These are phyloP conservation scores for Pseudanteris insignis DNA, from an alignment of 2,888 invertebrate species.

Conservation along the genomic window DNA sequence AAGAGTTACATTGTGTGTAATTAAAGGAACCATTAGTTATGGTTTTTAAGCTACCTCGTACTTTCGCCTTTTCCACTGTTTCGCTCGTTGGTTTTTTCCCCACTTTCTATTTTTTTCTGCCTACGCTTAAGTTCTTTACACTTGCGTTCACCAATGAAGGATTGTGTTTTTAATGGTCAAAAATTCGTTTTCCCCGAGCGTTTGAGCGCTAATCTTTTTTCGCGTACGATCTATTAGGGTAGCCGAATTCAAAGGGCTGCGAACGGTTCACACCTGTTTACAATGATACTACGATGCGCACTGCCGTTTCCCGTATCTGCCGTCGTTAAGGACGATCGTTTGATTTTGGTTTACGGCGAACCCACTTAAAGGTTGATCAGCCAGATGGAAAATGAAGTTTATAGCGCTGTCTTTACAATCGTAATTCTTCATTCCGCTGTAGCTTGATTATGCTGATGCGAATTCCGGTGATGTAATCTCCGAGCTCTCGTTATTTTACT, in stretches of 20 bases:
- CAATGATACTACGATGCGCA: constrained; percentile 40
- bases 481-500: constrained; percentile 14
- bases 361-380: constrained; percentile 44
- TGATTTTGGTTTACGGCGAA: constrained; percentile 44
- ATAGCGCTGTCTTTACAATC: constrained; percentile 36
- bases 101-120: too few relatives aligned
- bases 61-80: too few relatives aligned
- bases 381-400: constrained; percentile 44
- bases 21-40: constrained; percentile 17
- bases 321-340: constrained; percentile 44
- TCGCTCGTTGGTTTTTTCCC: too few relatives aligned
- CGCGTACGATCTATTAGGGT: too few relatives aligned
- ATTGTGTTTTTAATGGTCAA: constrained; percentile 10
- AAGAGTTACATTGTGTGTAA: constrained; percentile 14
- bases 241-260: too few relatives aligned
- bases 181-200: constrained; percentile 16
- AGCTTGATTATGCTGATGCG: constrained; percentile 21
- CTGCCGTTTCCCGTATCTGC: constrained; percentile 30
- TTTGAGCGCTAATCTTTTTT: too few relatives aligned
- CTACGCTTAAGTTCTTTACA: too few relatives aligned
- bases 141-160: background rate
- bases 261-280: constrained; percentile 42
- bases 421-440: constrained; percentile 34
- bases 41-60: constrained; percentile 2
- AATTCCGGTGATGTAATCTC: constrained; percentile 21